Conservation (phyloP, 2,113 vertebrate species). For the Lepisosteus osseus region DNA sequence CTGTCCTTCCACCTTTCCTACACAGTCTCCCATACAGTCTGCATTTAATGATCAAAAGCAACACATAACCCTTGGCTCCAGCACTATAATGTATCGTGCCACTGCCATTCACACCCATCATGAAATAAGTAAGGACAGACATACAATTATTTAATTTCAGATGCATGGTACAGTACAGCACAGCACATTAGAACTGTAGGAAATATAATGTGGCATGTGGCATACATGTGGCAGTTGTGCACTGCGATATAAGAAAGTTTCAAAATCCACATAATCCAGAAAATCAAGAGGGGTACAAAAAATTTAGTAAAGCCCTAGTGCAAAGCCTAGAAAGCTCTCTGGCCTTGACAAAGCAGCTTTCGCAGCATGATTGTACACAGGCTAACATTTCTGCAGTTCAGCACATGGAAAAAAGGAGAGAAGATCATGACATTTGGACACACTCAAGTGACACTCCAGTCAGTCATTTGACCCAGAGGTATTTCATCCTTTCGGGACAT, state of each 20-base stretch:
- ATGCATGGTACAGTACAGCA: no score
- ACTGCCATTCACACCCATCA: neutral
- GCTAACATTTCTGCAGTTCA: constrained; percentile 40
- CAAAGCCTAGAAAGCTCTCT: constrained; percentile 20
- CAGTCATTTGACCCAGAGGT: neutral
- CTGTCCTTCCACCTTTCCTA: neutral
- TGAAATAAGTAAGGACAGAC: neutral
- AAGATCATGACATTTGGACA: constrained; percentile 7
- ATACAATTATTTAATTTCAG: neutral
- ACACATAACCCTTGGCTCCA: neutral
- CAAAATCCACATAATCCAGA: neutral
- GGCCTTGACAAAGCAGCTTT: constrained; percentile 46
- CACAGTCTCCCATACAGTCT: neutral
- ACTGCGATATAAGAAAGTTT: no score
- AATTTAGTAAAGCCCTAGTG: constrained; percentile 1
- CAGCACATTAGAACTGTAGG: no score
- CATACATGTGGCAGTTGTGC: no score
- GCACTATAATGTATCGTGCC: neutral
- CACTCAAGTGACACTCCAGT: neutral
- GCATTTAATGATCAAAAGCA: constrained; percentile 7
- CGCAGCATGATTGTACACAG: constrained; percentile 22
- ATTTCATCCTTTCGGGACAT: neutral
- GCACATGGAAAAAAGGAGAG: constrained; percentile 18
- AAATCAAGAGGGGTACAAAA: neutral
- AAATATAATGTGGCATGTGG: no score